phyloP scores from a whole-genome alignment of 2,113 vertebrate genomes.

The Lampris incognitus region DNA sequence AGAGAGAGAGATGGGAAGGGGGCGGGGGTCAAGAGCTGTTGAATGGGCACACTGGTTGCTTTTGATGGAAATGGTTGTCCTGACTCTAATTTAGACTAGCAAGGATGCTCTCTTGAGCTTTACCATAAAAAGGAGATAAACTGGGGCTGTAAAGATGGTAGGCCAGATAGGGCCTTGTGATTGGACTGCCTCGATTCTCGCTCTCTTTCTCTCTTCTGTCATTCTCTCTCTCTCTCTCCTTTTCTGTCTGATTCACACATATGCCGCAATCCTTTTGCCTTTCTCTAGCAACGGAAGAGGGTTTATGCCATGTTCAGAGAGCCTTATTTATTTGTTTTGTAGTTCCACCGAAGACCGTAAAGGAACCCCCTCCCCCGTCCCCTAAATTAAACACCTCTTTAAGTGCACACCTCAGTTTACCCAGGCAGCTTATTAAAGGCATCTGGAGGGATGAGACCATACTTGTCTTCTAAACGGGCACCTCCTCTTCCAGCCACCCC shows the following conservation, averaged over 20 bases:
- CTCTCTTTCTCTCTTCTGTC: neutral
- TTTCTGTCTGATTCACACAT: neutral
- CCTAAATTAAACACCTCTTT: conserved; percentile 28
- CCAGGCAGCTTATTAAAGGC: conserved; percentile 18
- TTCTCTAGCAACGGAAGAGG: neutral
- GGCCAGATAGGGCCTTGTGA: neutral
- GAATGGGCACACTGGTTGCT: conserved; percentile 27
- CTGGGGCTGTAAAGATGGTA: neutral
- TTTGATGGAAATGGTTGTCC: conserved; percentile 38
- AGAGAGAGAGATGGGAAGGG: conserved; percentile 10
- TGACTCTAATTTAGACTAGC: neutral
- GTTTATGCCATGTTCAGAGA: neutral
- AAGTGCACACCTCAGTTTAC: conserved; percentile 7
- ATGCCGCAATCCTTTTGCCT: neutral
- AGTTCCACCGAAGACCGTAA: neutral
- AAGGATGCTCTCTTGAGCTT: conserved; percentile 33
- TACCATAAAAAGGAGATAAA: neutral
- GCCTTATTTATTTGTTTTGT: neutral
- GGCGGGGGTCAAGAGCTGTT: conserved; percentile 33
- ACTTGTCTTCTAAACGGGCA: conserved; percentile 25
- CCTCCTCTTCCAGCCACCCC: neutral
- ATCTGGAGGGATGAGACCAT: conserved; percentile 13
- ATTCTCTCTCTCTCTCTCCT: neutral
- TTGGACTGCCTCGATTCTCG: neutral
- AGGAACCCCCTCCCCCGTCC: neutral